These are phyloP conservation scores for Macroteleia sp. DNA, from an alignment of 2,888 invertebrate genomes.

Conservation along the genomic window DNA sequence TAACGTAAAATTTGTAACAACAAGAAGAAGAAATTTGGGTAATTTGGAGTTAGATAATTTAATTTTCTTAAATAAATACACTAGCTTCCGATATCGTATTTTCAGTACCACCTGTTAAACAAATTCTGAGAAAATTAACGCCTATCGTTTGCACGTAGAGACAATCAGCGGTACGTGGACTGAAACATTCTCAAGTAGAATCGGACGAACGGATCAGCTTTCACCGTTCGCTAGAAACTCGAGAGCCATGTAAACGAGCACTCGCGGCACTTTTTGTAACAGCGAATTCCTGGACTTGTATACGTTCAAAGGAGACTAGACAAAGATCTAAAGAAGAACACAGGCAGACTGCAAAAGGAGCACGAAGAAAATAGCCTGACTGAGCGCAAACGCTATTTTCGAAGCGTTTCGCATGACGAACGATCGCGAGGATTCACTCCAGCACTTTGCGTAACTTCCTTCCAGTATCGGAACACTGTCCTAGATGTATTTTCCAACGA, in stretches of 20 bases:
- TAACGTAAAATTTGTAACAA: too few relatives aligned
- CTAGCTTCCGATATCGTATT: constrained; percentile 44
- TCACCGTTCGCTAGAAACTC: constrained; percentile 35
- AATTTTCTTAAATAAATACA: too few relatives aligned
- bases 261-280: constrained; percentile 41
- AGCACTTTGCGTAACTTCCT: constrained; percentile 63
- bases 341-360: constrained; percentile 35
- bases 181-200: constrained; percentile 30
- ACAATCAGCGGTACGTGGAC: constrained; percentile 18
- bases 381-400: constrained; percentile 61
- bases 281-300: constrained; percentile 24
- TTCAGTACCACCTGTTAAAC: constrained; percentile 27
- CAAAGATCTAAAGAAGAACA: constrained; percentile 44
- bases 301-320: constrained; percentile 41
- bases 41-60: too few relatives aligned
- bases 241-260: constrained; percentile 52
- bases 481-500: constrained; percentile 57
- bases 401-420: constrained; percentile 63
- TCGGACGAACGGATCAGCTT: constrained; percentile 43
- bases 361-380: constrained; percentile 54
- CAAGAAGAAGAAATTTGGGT: too few relatives aligned
- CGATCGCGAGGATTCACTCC: constrained; percentile 57
- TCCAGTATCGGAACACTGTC: constrained; percentile 52
- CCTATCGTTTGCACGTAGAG: constrained; percentile 28
- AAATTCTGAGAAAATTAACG: constrained; percentile 20